phyloP scores from a whole-genome alignment of 1,140 invertebrate genomes.

The Caenorhabditis elegans region DNA sequence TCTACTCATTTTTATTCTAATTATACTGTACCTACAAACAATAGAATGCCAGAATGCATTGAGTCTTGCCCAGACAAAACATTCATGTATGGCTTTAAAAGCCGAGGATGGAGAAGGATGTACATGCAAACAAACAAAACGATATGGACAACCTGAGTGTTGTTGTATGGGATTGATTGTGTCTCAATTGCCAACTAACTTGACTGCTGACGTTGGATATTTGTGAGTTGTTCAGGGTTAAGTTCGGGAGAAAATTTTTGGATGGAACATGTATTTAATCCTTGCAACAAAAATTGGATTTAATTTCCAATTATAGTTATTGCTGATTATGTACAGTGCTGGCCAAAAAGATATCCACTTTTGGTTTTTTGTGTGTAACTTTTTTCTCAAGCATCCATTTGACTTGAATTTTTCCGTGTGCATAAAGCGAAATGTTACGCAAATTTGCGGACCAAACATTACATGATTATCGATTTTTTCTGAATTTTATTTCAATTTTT shows the following conservation, averaged over 20 bases:
- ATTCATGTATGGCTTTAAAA: slow-evolving; percentile 24
- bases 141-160: slow-evolving; percentile 27
- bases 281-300: too few relatives aligned
- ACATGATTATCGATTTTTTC: too few relatives aligned
- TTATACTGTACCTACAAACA: background rate
- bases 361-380: too few relatives aligned
- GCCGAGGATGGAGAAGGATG: slow-evolving; percentile 10
- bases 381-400: too few relatives aligned
- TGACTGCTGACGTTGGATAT: background rate
- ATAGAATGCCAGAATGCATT: background rate
- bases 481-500: too few relatives aligned
- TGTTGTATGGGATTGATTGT: slow-evolving; percentile 36
- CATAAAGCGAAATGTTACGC: too few relatives aligned
- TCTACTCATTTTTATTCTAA: background rate
- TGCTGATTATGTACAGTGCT: too few relatives aligned
- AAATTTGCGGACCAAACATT: too few relatives aligned
- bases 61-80: slow-evolving; percentile 6
- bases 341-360: too few relatives aligned
- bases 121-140: background rate
- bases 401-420: too few relatives aligned
- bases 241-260: background rate
- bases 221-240: slow-evolving; percentile 19
- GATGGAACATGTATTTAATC: too few relatives aligned
- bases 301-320: too few relatives aligned
- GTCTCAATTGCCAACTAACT: background rate